Evolutionary conservation across 2,113 vertebrate species (phyloP), one percentile per base, ranked within the genome.

Genomic region (Rhynchomys soricoides): DNA sequence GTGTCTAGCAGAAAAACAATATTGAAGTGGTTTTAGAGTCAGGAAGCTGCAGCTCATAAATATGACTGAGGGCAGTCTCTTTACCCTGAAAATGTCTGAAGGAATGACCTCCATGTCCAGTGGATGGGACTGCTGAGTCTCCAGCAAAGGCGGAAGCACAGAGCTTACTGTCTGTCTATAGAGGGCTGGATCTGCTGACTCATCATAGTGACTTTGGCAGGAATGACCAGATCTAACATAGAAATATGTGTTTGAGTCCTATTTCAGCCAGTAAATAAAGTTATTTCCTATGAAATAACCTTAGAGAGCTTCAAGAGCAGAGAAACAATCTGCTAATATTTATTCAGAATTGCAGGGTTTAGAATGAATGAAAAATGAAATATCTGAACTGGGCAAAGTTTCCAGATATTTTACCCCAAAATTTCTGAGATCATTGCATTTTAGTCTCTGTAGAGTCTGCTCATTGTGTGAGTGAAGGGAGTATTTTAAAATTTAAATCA

Each of bases 401-500:
- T 93, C 12, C 9, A 57, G 70, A 83, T 40, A 12, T 70, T n/a
- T 26, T 43, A 1, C 37, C n/a, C 57, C 37, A 45, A 90, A 78
- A 93, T 93, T 95, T 48, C 3, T 81, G 86, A 4, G 26, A 64
- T 89, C 59, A 86, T 70, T 92, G 73, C 15, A 43, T 66, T 95
- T 95, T 71, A 83, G 40, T 93, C 97, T 91, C 59, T 82, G 34
- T 90, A 73, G 31, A 73, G 75, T 37, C 8, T 64, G 16, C 43
- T 92, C 34, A 96, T 86, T 88, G 64, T 55, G 59, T 93, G 43
- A n/a, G n/a, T 21, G 71, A 74, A 77, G 70, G 24, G 48, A 50
- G 93, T 83, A 22, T 90, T 95, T 91, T 86, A 86, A 66, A 86
- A 68, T 66, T 86, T 68, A 89, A 92, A 64, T 95, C 48, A 81